phyloP scores from a whole-genome alignment of 1,140 invertebrate genomes.

The Camponotus vicinus region DNA sequence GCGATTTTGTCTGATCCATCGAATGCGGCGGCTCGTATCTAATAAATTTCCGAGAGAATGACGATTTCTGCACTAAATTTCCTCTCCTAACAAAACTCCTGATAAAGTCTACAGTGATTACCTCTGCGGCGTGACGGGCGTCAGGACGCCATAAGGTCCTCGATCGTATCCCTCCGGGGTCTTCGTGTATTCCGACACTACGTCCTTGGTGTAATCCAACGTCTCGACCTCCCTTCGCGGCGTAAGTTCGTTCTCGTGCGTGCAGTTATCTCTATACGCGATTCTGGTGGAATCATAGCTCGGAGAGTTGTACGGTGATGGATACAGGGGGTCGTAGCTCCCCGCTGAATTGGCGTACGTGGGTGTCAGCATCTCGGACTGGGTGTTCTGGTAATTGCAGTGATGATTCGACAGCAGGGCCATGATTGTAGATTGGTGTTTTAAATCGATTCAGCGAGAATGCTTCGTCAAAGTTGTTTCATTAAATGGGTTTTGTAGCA shows the following conservation, averaged over 20 bases:
- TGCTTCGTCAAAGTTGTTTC: not conserved
- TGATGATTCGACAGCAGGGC: constrained; percentile 83
- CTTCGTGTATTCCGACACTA: constrained; percentile 75
- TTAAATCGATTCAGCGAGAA: not conserved
- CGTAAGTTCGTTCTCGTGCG: constrained; percentile 76
- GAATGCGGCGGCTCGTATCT: constrained; percentile 79
- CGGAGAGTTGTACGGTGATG: constrained; percentile 83
- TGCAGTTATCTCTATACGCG: constrained; percentile 74
- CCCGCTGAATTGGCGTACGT: constrained; percentile 72
- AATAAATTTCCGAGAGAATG: not conserved
- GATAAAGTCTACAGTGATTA: constrained; percentile 60
- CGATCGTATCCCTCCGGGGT: constrained; percentile 81
- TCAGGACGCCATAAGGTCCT: constrained; percentile 78
- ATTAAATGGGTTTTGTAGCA: not conserved
- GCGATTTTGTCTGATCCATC: constrained; percentile 76
- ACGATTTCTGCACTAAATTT: not conserved
- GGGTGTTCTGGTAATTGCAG: constrained; percentile 75
- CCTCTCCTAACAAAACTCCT: not conserved
- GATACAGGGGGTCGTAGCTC: constrained; percentile 79
- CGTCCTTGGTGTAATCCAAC: constrained; percentile 69
- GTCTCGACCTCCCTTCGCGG: constrained; percentile 74
- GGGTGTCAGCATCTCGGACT: constrained; percentile 78
- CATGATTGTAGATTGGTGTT: constrained; percentile 68
- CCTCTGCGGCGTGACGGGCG: constrained; percentile 82
- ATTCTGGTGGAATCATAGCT: constrained; percentile 77